Evolutionary conservation across 2,113 vertebrate genomes (phyloP).

Genomic region (Poeciliopsis occidentalis): DNA sequence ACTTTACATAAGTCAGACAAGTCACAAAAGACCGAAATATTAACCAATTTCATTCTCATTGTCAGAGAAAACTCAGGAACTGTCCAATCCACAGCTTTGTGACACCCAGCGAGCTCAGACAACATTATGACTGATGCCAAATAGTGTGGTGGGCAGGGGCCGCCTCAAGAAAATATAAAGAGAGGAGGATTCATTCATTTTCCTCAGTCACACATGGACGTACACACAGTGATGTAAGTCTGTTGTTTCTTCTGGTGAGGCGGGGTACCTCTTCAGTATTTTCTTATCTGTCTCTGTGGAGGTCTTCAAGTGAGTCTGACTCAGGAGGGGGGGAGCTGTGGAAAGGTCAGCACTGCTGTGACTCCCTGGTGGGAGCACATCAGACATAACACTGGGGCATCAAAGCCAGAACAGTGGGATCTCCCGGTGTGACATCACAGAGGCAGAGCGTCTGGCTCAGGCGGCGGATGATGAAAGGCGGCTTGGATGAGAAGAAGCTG

Average conservation of each 20-base stretch:
- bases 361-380: conserved; percentile 3
- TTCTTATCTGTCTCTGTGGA: conserved; percentile 2
- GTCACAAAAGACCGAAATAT: too few species aligned
- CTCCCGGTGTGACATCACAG: conserved; percentile 9
- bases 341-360: conserved; percentile 45
- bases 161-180: background rate
- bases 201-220: background rate
- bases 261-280: conserved; percentile 17
- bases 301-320: conserved; percentile 37
- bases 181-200: background rate
- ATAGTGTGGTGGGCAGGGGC: background rate
- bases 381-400: conserved; percentile 34
- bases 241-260: conserved; percentile 30
- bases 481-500: background rate
- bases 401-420: conserved; percentile 22
- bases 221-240: background rate
- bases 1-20: too few species aligned
- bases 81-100: too few species aligned
- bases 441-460: conserved; percentile 4
- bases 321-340: conserved; percentile 6
- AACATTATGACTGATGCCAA: too few species aligned
- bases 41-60: background rate
- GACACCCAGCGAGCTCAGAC: too few species aligned
- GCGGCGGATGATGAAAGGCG: background rate
- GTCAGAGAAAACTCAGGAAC: background rate